phyloP scores from a whole-genome alignment of 2,888 invertebrate genomes.

The Rotaria sp. region DNA sequence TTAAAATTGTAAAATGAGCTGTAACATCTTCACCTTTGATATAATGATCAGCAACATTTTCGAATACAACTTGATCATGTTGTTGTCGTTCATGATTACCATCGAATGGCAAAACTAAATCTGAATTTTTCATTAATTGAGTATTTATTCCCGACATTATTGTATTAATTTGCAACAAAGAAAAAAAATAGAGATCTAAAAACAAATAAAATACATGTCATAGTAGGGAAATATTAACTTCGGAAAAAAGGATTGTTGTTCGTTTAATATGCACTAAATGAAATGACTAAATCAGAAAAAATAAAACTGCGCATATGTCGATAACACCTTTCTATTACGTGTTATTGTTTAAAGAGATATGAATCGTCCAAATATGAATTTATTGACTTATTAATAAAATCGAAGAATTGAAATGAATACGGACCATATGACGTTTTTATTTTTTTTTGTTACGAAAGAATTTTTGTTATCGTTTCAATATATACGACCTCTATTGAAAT shows the following conservation, averaged over 20 bases:
- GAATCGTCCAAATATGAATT: neutral
- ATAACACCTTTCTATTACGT: neutral
- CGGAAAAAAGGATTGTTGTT: too few relatives aligned
- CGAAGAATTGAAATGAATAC: neutral
- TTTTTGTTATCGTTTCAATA: neutral
- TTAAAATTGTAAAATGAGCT: neutral
- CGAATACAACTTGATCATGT: conserved; percentile 21
- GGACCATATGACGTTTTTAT: neutral
- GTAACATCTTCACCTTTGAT: neutral
- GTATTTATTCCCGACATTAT: neutral
- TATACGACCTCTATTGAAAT: neutral
- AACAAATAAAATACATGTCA: neutral
- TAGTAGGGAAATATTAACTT: too few relatives aligned
- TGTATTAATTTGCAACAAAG: neutral
- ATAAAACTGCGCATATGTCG: neutral
- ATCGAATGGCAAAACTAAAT: neutral
- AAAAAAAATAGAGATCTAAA: neutral
- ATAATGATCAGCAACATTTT: conserved; percentile 10
- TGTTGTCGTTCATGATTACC: neutral
- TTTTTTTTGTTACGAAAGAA: neutral
- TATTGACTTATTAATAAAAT: neutral
- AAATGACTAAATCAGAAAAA: too few relatives aligned
- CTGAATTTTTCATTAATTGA: neutral
- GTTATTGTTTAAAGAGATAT: neutral
- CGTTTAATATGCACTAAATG: too few relatives aligned